Evolutionary conservation across 2,888 invertebrate genomes (phyloP), one percentile per base, ranked within the genome.

Genomic region (Meteorus colon): DNA sequence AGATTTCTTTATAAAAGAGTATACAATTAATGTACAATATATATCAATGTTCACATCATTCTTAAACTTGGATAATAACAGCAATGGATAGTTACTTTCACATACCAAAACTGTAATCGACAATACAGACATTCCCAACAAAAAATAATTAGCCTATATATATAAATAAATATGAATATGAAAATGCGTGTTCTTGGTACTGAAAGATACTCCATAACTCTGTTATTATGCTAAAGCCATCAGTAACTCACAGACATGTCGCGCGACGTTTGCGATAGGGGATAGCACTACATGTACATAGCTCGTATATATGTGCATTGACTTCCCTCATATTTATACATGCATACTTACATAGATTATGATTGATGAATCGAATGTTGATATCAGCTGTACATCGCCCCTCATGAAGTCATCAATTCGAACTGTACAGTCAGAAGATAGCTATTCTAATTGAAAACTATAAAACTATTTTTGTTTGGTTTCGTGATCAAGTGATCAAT

Each of bases 251-350:
- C 41, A 41, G 48, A 19, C 60, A 41, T 60, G 67, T 71, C 31
- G 65, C 19, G 65, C 41, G 68, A 62, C 24, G 19, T 48, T 37
- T 19, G 14, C 19, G 51, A 65, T 37, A 37, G 19, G 12, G 14
- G 29, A 48, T 29, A 24, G 19, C 41, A 45, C 14, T 68, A 68
- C 48, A 29, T 68, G 41, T n/a, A 67, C 19, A n/a, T n/a, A n/a
- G n/a, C n/a, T n/a, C n/a, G 65, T 77, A 73, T 48, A 45, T 63
- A 41, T 69, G 68, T 51, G 66, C 75, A 74, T 76, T 70, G 34
- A 77, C 74, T 80, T 82, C 81, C 81, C 78, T 81, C 81, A 83
- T 84, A 65, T 66, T 41, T n/a, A 2, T 41, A 41, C 12, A 41
- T 41, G 8, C 12, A 41, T 41, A 41, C 5, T 31, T 31, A 41